Percentiles rank a stretch among this genome's conserved stretches.
phyloP scores from a whole-genome alignment of 2,113 vertebrate genomes.

The Holacanthus passer region DNA sequence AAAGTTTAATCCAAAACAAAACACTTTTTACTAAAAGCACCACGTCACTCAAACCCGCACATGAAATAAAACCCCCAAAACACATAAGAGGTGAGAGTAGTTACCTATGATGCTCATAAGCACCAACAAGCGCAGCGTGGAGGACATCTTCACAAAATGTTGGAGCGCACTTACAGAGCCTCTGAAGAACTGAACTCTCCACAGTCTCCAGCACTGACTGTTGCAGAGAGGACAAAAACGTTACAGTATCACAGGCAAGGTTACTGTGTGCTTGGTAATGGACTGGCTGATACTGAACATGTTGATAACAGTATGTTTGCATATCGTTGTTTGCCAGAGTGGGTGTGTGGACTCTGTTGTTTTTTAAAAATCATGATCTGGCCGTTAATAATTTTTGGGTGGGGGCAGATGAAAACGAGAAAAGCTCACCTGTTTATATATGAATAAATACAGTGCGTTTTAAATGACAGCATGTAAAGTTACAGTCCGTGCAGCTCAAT shows the following conservation, averaged over 20 bases:
- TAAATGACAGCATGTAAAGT: not conserved
- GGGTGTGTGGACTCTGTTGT: conserved; percentile 55
- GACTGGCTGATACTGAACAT: conserved; percentile 36
- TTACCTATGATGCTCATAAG: conserved; percentile 61
- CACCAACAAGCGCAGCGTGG: conserved; percentile 32
- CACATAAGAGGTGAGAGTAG: not conserved
- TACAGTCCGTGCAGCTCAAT: not conserved
- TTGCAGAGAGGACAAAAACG: not conserved
- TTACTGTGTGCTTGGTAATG: conserved; percentile 29
- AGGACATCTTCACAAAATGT: conserved; percentile 47
- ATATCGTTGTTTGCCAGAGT: conserved; percentile 69
- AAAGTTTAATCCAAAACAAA: conserved; percentile 1
- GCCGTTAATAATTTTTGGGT: not conserved
- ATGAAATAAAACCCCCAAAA: not conserved
- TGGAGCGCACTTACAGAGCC: not conserved
- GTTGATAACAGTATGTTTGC: conserved; percentile 71
- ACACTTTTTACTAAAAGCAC: not conserved
- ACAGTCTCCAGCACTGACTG: not conserved
- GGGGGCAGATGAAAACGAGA: not conserved
- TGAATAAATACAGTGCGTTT: not conserved
- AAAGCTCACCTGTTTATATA: not conserved
- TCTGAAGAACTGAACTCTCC: not conserved
- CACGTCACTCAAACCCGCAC: not conserved
- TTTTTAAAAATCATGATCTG: conserved; percentile 29
- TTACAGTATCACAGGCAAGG: conserved; percentile 39